Percentiles rank a stretch among this genome's conserved stretches.
These are phyloP conservation scores for Syngnathus floridae DNA, from an alignment of 2,113 vertebrate genomes.

Conservation along the genomic window DNA sequence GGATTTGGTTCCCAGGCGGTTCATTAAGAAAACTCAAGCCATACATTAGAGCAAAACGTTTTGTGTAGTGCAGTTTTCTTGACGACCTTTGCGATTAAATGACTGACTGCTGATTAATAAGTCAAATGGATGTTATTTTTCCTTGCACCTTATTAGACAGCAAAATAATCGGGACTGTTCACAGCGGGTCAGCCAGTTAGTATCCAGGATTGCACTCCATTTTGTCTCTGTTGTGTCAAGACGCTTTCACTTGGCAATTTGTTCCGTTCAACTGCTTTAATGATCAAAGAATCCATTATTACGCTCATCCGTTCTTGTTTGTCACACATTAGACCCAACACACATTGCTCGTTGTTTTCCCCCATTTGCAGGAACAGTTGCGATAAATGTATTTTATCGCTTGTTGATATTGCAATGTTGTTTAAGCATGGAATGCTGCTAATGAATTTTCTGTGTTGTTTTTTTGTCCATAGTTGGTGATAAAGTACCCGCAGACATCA, in stretches of 20 bases:
- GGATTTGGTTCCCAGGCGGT: neutral
- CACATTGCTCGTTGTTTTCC: neutral
- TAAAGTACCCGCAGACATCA: conserved; percentile 98
- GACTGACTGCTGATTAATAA: too few species aligned
- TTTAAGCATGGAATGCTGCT: conserved; percentile 10
- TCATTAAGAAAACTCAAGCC: neutral
- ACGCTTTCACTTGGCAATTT: too few species aligned
- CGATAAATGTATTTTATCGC: neutral
- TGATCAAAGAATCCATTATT: too few species aligned
- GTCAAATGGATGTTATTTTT: too few species aligned
- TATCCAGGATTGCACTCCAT: too few species aligned
- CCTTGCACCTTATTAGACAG: too few species aligned
- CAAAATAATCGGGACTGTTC: too few species aligned
- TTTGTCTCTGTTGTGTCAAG: too few species aligned
- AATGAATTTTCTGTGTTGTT: conserved; percentile 11
- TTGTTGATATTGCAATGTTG: neutral
- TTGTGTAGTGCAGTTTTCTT: neutral
- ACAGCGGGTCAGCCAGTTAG: too few species aligned
- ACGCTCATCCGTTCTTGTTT: too few species aligned
- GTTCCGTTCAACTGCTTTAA: too few species aligned
- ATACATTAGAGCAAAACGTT: neutral
- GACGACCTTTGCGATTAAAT: neutral
- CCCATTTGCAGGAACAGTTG: neutral
- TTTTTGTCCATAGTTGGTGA: conserved; percentile 83
- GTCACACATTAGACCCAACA: neutral